A percentile compares a stretch with the other conserved stretches of the same genome.
phyloP scores from a whole-genome alignment of 2,888 invertebrate genomes.

The Chloroclystis v-ata region DNA sequence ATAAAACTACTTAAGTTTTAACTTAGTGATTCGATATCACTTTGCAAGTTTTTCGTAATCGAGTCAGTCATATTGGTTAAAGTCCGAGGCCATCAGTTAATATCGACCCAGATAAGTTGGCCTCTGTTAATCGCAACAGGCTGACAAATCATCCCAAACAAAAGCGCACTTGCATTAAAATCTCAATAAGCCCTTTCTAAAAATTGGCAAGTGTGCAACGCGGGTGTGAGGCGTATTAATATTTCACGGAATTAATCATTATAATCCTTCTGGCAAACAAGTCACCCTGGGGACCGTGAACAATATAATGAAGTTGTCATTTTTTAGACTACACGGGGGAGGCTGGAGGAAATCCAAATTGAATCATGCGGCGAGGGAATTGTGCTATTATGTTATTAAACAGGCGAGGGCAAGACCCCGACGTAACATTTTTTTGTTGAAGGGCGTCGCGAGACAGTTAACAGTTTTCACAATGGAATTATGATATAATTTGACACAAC shows the following conservation, averaged over 20 bases:
- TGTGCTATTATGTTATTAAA: constrained; percentile 84
- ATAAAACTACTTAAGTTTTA: no score
- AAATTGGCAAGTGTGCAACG: constrained; percentile 64
- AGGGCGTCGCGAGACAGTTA: constrained; percentile 75
- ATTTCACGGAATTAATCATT: constrained; percentile 78
- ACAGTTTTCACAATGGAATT: constrained; percentile 77
- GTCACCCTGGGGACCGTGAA: constrained; percentile 70
- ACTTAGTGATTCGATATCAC: no score
- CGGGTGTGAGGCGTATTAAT: constrained; percentile 74
- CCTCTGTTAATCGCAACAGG: constrained; percentile 25
- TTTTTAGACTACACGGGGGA: constrained; percentile 74
- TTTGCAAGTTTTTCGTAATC: no score
- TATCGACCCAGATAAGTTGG: background rate
- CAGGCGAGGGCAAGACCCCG: constrained; percentile 79
- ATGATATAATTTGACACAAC: constrained; percentile 75
- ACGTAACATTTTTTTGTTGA: constrained; percentile 66
- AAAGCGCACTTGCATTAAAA: constrained; percentile 61
- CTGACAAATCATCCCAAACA: constrained; percentile 51
- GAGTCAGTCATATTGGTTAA: no score
- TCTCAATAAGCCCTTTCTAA: constrained; percentile 60
- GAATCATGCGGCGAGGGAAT: constrained; percentile 82
- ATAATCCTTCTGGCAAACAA: constrained; percentile 78
- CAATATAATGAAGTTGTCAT: constrained; percentile 79
- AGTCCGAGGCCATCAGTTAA: background rate
- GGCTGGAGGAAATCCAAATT: constrained; percentile 82